Percentiles rank a stretch among this genome's conserved stretches.
Conservation (phyloP, 2,888 invertebrate genomes). For the Oscheius sp. region DNA sequence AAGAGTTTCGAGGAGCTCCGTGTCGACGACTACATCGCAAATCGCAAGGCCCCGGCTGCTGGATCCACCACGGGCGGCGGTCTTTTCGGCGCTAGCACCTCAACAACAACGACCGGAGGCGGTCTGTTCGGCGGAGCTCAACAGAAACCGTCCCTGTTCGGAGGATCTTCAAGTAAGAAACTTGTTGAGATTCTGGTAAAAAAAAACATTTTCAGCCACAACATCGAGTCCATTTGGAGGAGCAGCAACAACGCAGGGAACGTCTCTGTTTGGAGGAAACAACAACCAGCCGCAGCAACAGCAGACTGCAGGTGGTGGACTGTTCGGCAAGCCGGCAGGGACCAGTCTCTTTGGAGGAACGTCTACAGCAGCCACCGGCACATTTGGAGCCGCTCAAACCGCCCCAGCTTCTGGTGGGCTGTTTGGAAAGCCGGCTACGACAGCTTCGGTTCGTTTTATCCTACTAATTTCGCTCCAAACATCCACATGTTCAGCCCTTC, state of each 20-base stretch:
- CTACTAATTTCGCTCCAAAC: not conserved
- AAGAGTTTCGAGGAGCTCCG: slow-evolving; percentile 95
- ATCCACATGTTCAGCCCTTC: slow-evolving; percentile 29
- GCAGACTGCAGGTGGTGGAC: slow-evolving; percentile 27
- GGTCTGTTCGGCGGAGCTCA: slow-evolving; percentile 69
- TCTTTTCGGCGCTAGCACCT: slow-evolving; percentile 48
- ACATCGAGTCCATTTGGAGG: slow-evolving; percentile 50
- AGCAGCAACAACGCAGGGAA: slow-evolving; percentile 37
- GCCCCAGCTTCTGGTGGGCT: slow-evolving; percentile 1
- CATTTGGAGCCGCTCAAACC: slow-evolving; percentile 1
- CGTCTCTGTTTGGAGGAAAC: slow-evolving; percentile 49
- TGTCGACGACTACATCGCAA: slow-evolving; percentile 90
- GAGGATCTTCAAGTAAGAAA: slow-evolving; percentile 22
- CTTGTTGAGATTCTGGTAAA: too few species aligned
- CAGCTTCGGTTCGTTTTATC: not conserved
- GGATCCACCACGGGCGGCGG: slow-evolving; percentile 51
- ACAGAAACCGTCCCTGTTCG: slow-evolving; percentile 52
- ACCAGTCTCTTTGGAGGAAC: not conserved
- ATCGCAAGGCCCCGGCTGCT: slow-evolving; percentile 82
- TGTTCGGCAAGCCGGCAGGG: slow-evolving; percentile 42
- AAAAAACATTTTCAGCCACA: slow-evolving; percentile 8
- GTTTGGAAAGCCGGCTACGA: slow-evolving; percentile 15
- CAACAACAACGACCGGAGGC: slow-evolving; percentile 39
- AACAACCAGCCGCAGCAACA: slow-evolving; percentile 26
- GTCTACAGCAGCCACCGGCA: slow-evolving; percentile 16